Evolutionary conservation across 1,140 invertebrate species (phyloP).

Genomic region (Schlechtendalia chinensis): DNA sequence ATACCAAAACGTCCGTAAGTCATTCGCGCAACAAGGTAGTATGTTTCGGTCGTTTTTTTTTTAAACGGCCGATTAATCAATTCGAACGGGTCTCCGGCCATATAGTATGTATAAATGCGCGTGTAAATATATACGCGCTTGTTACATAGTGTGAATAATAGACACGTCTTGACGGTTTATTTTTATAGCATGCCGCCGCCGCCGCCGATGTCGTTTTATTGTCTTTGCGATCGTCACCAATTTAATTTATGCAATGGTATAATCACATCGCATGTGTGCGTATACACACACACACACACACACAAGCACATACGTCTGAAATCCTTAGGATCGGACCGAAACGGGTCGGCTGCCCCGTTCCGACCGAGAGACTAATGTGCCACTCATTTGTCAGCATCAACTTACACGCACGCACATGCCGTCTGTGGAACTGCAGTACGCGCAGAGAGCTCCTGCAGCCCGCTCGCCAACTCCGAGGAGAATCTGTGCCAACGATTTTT

Average conservation of each 20-base stretch:
- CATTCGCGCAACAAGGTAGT: neutral
- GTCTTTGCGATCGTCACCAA: too few relatives aligned
- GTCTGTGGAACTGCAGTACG: neutral
- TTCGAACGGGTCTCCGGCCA: neutral
- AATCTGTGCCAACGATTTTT: slow-evolving; percentile 11
- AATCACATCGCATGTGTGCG: too few relatives aligned
- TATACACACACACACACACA: too few relatives aligned
- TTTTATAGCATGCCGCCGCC: too few relatives aligned
- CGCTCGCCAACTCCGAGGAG: too few relatives aligned
- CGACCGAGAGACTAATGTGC: slow-evolving; percentile 7
- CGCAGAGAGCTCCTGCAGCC: too few relatives aligned
- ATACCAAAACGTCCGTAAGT: neutral
- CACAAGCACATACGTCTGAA: neutral
- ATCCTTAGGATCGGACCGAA: slow-evolving; percentile 20
- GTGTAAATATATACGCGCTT: too few relatives aligned
- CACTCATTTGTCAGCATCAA: slow-evolving; percentile 41
- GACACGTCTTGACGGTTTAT: too few relatives aligned
- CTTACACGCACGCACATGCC: neutral
- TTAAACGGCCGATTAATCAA: neutral
- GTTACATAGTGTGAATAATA: neutral
- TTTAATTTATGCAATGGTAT: too few relatives aligned
- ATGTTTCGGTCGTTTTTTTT: neutral
- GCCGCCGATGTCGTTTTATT: too few relatives aligned
- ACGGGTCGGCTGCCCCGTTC: neutral
- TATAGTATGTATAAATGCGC: neutral